Conservation (phyloP, 1,140 invertebrate species). For the Heliconius eleuchia region DNA sequence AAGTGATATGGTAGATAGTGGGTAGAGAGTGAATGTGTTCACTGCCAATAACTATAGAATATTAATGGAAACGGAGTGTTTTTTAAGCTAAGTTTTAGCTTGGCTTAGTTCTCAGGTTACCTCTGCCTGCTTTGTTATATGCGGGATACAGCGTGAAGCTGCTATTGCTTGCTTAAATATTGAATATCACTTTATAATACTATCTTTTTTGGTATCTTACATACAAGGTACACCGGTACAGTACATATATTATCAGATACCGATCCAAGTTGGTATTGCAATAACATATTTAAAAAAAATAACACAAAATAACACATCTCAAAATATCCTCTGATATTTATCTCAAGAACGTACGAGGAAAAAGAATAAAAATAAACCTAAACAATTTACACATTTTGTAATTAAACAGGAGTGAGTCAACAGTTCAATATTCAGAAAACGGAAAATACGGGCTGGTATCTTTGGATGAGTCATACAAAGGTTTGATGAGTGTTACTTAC, state of each 20-base stretch:
- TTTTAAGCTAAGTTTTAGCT: no score
- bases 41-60: no score
- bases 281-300: neutral
- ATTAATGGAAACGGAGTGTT: no score
- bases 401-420: constrained; percentile 8
- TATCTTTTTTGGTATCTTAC: no score
- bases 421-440: constrained; percentile 1
- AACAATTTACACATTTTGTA: neutral
- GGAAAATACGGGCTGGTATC: neutral
- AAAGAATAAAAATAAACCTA: neutral
- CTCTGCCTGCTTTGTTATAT: no score
- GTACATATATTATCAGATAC: neutral
- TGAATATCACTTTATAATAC: no score
- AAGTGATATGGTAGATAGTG: no score
- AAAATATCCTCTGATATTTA: neutral
- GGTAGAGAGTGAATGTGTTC: no score
- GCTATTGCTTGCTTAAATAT: no score
- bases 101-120: no score
- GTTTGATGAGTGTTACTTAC: neutral
- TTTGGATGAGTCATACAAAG: constrained; percentile 3
- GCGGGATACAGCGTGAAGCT: no score
- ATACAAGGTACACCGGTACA: no score
- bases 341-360: neutral
- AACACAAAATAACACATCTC: neutral
- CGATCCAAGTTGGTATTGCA: neutral